Base-by-base conservation (phyloP, 2,888 invertebrate genomes). In the Neoitamus cyanurus region DNA sequence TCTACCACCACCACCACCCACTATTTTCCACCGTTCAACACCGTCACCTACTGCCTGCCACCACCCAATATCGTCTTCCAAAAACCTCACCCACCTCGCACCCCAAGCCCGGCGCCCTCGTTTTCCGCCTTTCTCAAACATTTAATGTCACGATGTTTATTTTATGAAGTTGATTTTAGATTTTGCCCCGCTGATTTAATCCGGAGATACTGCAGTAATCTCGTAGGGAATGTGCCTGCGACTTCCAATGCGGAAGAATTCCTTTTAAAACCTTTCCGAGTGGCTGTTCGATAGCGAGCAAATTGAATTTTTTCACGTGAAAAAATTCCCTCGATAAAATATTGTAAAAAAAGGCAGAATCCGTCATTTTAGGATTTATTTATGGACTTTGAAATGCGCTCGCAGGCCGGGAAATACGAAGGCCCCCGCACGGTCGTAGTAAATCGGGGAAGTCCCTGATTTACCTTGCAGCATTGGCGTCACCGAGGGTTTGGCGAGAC, bases 251-350 rank as follows among this genome's bases (percentile, higher is more conserved):
- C 78, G 78, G 58, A 78, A 58, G 31, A 48, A 78, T 48, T 48
- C 31, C 31, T 30, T 31, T 78, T 78, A 78, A 78, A 48, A 78
- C 46, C 46, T 30, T 58, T 31, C 48, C 48, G 31, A 78, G 48
- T 48, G 30, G 42, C 46, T 78, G 78, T 78, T 78, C 78, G 78
- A 78, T 58, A 78, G 78, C 37, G 37, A 78, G 48, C 48, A 78
- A 78, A 78, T 78, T 78, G 78, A 78, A 78, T 78, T 78, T 78
- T 78, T 78, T 78, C 78, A 78, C 78, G 78, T 78, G 78, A 78
- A 58, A 78, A 77, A 78, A 58, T 78, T 78, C 31, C 58, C 42
- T 31, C 20, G 48, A 58, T 78, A 58, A 46, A 31, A 48, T 30
- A 58, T 30, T 28, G 34, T 78, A 48, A 30, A 30, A 7, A 30